Conservation (phyloP, 2,888 invertebrate species). For the Epinotia nisella region DNA sequence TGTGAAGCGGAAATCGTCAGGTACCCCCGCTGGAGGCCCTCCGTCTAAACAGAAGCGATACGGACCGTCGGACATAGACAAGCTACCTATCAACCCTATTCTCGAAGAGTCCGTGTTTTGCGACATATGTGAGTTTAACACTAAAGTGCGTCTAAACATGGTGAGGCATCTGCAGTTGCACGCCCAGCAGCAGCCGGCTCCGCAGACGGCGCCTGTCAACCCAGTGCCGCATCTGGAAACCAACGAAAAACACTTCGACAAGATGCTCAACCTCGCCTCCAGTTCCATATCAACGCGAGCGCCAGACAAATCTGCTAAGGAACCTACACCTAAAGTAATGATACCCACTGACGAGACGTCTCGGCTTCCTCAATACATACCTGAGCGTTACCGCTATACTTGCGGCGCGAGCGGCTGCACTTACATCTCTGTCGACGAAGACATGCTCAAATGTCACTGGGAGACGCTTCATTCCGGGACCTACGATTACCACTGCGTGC, state of each 20-base stretch:
- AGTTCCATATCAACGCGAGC: slow-evolving; percentile 79
- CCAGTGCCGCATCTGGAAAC: slow-evolving; percentile 92
- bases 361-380: slow-evolving; percentile 79
- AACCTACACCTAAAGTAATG: slow-evolving; percentile 45
- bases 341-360: slow-evolving; percentile 58
- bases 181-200: slow-evolving; percentile 85
- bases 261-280: slow-evolving; percentile 93
- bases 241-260: slow-evolving; percentile 92
- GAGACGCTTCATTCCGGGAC: slow-evolving; percentile 88
- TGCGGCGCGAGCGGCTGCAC: slow-evolving; percentile 89
- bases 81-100: slow-evolving; percentile 87
- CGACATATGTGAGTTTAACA: slow-evolving; percentile 87
- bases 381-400: slow-evolving; percentile 85
- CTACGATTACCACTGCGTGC: slow-evolving; percentile 87
- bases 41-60: slow-evolving; percentile 53
- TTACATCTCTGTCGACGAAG: slow-evolving; percentile 89
- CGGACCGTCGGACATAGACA: slow-evolving; percentile 86
- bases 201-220: slow-evolving; percentile 90
- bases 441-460: slow-evolving; percentile 89
- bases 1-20: slow-evolving; percentile 25
- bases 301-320: slow-evolving; percentile 54
- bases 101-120: slow-evolving; percentile 86
- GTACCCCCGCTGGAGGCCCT: slow-evolving; percentile 24
- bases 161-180: slow-evolving; percentile 89
- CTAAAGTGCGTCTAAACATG: slow-evolving; percentile 89